Conservation (phyloP, 2,113 vertebrate genomes). For the Coturnix japonica region DNA sequence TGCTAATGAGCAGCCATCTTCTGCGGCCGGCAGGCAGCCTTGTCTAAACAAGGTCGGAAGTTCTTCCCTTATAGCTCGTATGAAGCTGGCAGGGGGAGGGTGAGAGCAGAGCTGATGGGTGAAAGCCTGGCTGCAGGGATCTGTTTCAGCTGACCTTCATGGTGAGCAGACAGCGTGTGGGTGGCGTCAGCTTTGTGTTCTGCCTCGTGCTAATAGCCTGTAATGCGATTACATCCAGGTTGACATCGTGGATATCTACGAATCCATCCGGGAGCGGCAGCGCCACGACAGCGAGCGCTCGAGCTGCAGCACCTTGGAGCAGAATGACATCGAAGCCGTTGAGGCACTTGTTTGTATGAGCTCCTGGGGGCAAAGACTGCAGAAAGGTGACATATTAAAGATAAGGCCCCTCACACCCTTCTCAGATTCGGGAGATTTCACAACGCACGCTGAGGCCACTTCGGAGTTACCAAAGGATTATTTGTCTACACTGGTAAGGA, state of each 20-base stretch:
- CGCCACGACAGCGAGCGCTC: slow-evolving; percentile 85
- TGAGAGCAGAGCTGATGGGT: not conserved
- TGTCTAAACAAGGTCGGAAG: not conserved
- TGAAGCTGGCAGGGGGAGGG: not conserved
- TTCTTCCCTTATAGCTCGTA: not conserved
- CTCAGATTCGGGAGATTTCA: slow-evolving; percentile 93
- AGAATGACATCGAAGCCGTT: slow-evolving; percentile 94
- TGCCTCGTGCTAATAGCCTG: slow-evolving; percentile 54
- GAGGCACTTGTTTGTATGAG: slow-evolving; percentile 98
- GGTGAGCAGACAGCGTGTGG: not conserved
- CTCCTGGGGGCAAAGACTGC: slow-evolving; percentile 90
- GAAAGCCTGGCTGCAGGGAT: not conserved
- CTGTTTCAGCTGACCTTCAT: slow-evolving; percentile 45
- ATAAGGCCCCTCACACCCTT: slow-evolving; percentile 92
- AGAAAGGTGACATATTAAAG: slow-evolving; percentile 78
- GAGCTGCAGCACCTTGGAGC: slow-evolving; percentile 82
- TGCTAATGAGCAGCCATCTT: not conserved
- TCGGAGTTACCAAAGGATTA: slow-evolving; percentile 85
- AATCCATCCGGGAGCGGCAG: slow-evolving; percentile 84
- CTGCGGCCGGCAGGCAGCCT: not conserved
- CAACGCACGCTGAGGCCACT: slow-evolving; percentile 47
- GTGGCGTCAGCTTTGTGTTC: not conserved
- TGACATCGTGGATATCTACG: slow-evolving; percentile 82
- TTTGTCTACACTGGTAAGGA: slow-evolving; percentile 90
- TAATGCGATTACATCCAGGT: slow-evolving; percentile 81